Evolutionary conservation across 1,140 invertebrate species (phyloP).

Genomic region (Drosophila arizonae): DNA sequence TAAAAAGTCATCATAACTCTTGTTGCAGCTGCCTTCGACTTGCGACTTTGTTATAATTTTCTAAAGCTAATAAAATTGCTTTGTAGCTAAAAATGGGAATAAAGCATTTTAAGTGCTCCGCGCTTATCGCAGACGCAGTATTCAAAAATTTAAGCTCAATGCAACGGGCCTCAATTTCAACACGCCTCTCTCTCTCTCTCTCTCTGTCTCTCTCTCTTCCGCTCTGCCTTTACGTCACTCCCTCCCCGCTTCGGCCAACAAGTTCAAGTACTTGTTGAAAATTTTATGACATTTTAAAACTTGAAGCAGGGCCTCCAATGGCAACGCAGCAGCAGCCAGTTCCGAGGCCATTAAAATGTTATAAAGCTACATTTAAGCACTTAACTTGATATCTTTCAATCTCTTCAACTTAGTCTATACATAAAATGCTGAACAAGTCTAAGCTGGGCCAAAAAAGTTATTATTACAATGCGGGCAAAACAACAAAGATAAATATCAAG

Average conservation of each 20-base stretch:
- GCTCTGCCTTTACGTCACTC: no score
- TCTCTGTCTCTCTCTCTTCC: neutral
- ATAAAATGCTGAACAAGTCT: slow-evolving; percentile 34
- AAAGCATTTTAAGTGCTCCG: slow-evolving; percentile 78
- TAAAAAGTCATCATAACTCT: slow-evolving; percentile 80
- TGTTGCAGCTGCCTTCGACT: slow-evolving; percentile 66
- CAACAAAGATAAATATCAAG: slow-evolving; percentile 34
- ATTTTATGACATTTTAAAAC: slow-evolving; percentile 80
- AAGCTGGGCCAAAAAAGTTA: slow-evolving; percentile 46
- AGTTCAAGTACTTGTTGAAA: slow-evolving; percentile 80
- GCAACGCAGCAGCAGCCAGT: slow-evolving; percentile 21
- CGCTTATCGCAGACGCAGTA: slow-evolving; percentile 75
- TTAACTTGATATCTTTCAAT: slow-evolving; percentile 74
- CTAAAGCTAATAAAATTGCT: slow-evolving; percentile 80
- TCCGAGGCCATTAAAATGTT: slow-evolving; percentile 73
- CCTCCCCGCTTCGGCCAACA: slow-evolving; percentile 32
- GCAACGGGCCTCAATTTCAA: slow-evolving; percentile 43
- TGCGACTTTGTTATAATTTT: slow-evolving; percentile 77
- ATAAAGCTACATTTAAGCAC: slow-evolving; percentile 78
- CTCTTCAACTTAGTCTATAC: slow-evolving; percentile 61
- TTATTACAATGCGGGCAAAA: slow-evolving; percentile 42
- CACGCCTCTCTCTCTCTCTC: neutral
- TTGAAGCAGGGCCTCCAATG: slow-evolving; percentile 40
- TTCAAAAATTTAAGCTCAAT: slow-evolving; percentile 66
- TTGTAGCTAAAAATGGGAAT: slow-evolving; percentile 76